Evolutionary conservation across 2,797 vertebrate species (phyloP).

Genomic region (Sparus aurata): DNA sequence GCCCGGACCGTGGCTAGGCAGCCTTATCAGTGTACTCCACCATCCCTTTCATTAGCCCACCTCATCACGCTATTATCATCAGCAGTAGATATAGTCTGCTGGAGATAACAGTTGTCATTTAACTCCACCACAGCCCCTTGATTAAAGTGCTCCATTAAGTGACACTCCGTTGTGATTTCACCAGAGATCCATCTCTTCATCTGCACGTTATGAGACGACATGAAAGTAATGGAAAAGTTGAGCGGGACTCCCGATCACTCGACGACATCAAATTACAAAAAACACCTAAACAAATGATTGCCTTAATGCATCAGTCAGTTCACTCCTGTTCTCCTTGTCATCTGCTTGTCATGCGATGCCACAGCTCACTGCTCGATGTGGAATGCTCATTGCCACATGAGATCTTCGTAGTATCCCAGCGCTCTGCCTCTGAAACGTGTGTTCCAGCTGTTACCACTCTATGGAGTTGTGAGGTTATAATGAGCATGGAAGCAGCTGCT

Average conservation of each 20-base stretch:
- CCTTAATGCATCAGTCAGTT: slow-evolving; percentile 65
- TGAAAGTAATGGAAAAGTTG: slow-evolving; percentile 47
- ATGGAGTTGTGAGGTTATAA: slow-evolving; percentile 85
- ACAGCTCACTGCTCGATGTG: slow-evolving; percentile 60
- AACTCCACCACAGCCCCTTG: slow-evolving; percentile 61
- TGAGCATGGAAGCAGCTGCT: slow-evolving; percentile 87
- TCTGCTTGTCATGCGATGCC: slow-evolving; percentile 74
- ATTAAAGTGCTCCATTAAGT: slow-evolving; percentile 74
- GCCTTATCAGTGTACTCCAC: slow-evolving; percentile 69
- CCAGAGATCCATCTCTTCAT: slow-evolving; percentile 56
- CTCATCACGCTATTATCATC: slow-evolving; percentile 74
- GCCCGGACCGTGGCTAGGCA: slow-evolving; percentile 50
- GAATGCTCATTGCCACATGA: slow-evolving; percentile 81
- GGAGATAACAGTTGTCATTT: slow-evolving; percentile 75
- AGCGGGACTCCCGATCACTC: slow-evolving; percentile 37
- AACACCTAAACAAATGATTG: slow-evolving; percentile 69
- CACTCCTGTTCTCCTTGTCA: slow-evolving; percentile 66
- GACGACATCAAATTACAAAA: slow-evolving; percentile 53
- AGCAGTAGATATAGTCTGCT: slow-evolving; percentile 64
- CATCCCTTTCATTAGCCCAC: slow-evolving; percentile 75
- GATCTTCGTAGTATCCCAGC: slow-evolving; percentile 72
- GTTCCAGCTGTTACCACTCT: slow-evolving; percentile 85
- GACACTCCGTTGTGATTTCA: slow-evolving; percentile 56
- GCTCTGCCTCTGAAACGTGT: slow-evolving; percentile 80
- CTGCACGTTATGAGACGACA: slow-evolving; percentile 41